Evolutionary conservation across 1,140 invertebrate genomes (phyloP).

Genomic region (Ceratosolen fusciceps): DNA sequence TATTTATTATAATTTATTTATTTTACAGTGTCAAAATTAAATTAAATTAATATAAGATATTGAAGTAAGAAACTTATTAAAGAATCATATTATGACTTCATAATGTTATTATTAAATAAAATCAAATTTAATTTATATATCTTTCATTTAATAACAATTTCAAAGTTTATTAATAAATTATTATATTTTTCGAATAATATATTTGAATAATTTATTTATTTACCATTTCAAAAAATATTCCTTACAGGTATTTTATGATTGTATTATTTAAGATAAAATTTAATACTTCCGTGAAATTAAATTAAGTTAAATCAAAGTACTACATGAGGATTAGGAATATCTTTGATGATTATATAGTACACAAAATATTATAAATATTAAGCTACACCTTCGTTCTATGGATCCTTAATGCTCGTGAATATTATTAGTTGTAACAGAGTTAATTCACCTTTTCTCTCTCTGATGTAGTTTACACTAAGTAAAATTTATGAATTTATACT

Average conservation of each 20-base stretch:
- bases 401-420: slow-evolving; percentile 33
- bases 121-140: too few relatives aligned
- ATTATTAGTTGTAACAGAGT: slow-evolving; percentile 37
- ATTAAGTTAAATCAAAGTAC: slow-evolving; percentile 29
- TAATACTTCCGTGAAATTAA: not conserved
- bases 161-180: too few relatives aligned
- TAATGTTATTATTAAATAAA: too few relatives aligned
- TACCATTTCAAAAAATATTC: not conserved
- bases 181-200: not conserved
- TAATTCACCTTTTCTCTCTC: slow-evolving; percentile 20
- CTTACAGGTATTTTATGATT: not conserved
- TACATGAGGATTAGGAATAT: slow-evolving; percentile 2
- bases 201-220: not conserved
- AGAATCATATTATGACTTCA: too few relatives aligned
- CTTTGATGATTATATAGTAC: slow-evolving; percentile 24
- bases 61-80: too few relatives aligned
- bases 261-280: slow-evolving; percentile 14
- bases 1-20: too few relatives aligned
- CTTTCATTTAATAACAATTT: too few relatives aligned
- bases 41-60: too few relatives aligned
- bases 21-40: too few relatives aligned
- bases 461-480: slow-evolving; percentile 42
- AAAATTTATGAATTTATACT: too few relatives aligned
- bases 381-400: slow-evolving; percentile 17
- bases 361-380: slow-evolving; percentile 31